These are phyloP conservation scores for Platycheirus albimanus DNA, from an alignment of 2,888 invertebrate species.

Conservation along the genomic window DNA sequence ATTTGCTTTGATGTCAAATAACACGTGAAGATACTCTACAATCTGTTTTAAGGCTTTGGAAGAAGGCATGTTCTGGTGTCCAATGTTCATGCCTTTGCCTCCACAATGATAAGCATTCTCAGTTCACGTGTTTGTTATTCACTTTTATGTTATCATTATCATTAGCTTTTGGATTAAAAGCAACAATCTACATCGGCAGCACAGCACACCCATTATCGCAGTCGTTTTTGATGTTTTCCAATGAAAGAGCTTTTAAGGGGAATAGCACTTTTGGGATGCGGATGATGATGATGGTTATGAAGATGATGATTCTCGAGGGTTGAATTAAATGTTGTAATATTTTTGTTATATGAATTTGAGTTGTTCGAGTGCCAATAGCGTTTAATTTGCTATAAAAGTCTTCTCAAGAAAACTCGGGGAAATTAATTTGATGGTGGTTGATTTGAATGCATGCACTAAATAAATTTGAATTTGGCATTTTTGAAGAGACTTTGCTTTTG, in stretches of 20 bases:
- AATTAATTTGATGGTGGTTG: too few relatives aligned
- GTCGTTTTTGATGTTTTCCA: neutral
- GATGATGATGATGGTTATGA: too few relatives aligned
- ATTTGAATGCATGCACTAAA: too few relatives aligned
- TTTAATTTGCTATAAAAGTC: too few relatives aligned
- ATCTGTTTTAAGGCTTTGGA: neutral
- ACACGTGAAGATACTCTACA: constrained; percentile 12
- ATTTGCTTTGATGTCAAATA: constrained; percentile 12
- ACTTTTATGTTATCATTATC: neutral
- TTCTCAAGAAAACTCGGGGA: too few relatives aligned
- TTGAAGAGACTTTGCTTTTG: too few relatives aligned
- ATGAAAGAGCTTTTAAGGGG: neutral
- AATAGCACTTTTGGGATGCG: too few relatives aligned
- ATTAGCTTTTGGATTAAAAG: neutral
- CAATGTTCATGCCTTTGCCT: constrained; percentile 3
- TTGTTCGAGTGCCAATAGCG: too few relatives aligned
- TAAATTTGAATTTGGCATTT: too few relatives aligned
- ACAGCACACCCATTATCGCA: constrained; percentile 8
- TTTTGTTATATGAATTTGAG: too few relatives aligned
- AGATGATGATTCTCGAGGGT: too few relatives aligned
- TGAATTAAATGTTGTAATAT: too few relatives aligned
- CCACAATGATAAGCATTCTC: neutral
- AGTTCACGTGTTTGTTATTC: constrained; percentile 16
- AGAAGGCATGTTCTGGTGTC: constrained; percentile 7
- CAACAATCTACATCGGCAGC: neutral